Evolutionary conservation across 53 echinoderm and acorn worm genomes (phyloP).

Genomic region (Patiria pectinifera): DNA sequence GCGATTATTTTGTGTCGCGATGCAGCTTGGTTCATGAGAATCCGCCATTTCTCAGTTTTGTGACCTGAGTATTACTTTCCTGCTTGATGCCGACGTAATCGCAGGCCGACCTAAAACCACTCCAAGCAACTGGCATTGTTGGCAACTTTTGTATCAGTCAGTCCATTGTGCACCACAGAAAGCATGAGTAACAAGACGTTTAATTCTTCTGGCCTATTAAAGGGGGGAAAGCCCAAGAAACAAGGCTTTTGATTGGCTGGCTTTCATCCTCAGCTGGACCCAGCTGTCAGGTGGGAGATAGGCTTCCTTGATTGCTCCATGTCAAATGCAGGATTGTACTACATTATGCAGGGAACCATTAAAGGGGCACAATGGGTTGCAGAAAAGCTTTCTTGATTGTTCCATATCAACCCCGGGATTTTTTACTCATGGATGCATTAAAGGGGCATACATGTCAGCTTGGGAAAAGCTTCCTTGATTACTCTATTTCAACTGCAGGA

Average conservation of each 20-base stretch:
- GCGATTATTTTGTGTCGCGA: too few relatives aligned
- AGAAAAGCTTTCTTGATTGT: too few relatives aligned
- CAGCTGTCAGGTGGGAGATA: conserved; percentile 62
- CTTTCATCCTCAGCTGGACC: conserved; percentile 28
- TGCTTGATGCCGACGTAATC: too few relatives aligned
- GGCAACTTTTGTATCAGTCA: too few relatives aligned
- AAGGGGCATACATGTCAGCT: conserved; percentile 37
- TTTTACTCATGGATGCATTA: neutral
- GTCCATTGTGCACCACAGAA: neutral
- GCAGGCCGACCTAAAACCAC: too few relatives aligned
- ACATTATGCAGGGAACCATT: too few relatives aligned
- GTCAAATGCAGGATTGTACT: conserved; percentile 13
- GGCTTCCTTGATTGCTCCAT: conserved; percentile 34
- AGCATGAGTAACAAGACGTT: neutral
- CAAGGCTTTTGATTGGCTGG: conserved; percentile 23
- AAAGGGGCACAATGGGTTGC: neutral
- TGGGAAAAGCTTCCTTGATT: conserved; percentile 28
- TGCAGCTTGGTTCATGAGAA: too few relatives aligned
- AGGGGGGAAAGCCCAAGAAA: conserved; percentile 21
- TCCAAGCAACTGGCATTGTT: too few relatives aligned
- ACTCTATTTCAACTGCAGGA: conserved; percentile 15
- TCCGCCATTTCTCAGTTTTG: too few relatives aligned
- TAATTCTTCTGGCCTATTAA: neutral
- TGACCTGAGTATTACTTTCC: too few relatives aligned
- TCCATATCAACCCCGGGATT: too few relatives aligned